Base-by-base conservation (phyloP, 2,888 invertebrate species). In the Mythimna impura region DNA sequence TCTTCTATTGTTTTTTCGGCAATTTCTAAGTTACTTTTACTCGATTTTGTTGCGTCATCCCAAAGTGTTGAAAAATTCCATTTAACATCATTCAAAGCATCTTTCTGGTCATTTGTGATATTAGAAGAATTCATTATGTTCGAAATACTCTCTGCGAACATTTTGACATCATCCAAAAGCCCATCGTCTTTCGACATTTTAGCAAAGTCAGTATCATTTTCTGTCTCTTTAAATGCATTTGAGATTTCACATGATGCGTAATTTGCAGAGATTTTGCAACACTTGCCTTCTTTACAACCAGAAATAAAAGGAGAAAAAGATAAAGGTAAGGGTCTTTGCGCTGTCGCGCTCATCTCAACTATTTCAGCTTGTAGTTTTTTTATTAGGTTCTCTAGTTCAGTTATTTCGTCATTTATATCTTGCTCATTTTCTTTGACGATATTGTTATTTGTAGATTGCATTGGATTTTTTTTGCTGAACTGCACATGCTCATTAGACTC, bases 291-390 rank as follows among this genome's bases (percentile, higher is more conserved):
- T 4, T 54, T 73, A 50, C 10, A 7, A 50, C 12, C 12, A 17
- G 63, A 65, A 62, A 34, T 57, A 54, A 34, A 67, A 55, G 67
- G 58, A n/a, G 20, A 17, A 47, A n/a, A 36, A 14, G 72, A 63
- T 17, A 61, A 7, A 14, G 67, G 50, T 34, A 74, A 47, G 2
- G 78, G 69, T 57, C 81, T 86, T 7, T 73, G 82, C 20, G 83
- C 78, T 47, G 82, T 85, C 40, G 78, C 73, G 6, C 88, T 80
- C 86, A 94, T 88, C 36, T 89, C 88, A 71, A 77, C 67, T 30
- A 94, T 90, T 89, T 94, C 93, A 14, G 86, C 82, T 83, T 95
- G 93, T 14, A 94, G 79, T 54, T 62, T 82, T 76, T 78, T 80
- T 34, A 86, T 86, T 22, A 80, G 40, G 52, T 68, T 75, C 30